Evolutionary conservation across 2,113 vertebrate genomes (phyloP).

Genomic region (Rostratula benghalensis): DNA sequence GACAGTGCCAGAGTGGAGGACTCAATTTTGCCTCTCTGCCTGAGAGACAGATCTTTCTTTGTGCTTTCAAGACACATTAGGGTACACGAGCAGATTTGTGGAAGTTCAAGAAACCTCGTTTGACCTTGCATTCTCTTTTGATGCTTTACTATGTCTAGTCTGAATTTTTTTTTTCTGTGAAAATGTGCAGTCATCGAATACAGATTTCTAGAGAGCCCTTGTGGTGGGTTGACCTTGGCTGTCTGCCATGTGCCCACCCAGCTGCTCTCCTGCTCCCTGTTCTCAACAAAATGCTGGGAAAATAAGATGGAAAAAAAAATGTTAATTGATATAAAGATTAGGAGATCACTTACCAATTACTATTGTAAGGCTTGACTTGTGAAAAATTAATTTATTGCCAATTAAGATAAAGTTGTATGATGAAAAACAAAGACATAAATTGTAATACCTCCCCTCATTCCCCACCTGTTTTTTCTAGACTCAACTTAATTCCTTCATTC

Average conservation of each 20-base stretch:
- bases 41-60: background rate
- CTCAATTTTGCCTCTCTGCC: background rate
- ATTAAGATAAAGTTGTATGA: background rate
- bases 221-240: background rate
- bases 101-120: background rate
- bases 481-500: background rate
- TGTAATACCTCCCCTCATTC: background rate
- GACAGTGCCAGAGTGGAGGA: background rate
- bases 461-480: background rate
- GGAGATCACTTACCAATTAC: background rate
- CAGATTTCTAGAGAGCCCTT: background rate
- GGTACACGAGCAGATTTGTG: background rate
- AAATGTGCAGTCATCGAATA: background rate
- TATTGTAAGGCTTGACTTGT: background rate
- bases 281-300: background rate
- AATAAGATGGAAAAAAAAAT: background rate
- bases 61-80: background rate
- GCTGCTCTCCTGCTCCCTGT: fast-evolving
- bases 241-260: background rate
- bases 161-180: background rate
- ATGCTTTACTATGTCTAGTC: background rate
- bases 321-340: background rate
- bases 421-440: background rate
- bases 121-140: background rate
- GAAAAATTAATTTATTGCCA: background rate